These are phyloP conservation scores for Genyomyrus donnyi DNA, from an alignment of 2,113 vertebrate species.

Conservation along the genomic window DNA sequence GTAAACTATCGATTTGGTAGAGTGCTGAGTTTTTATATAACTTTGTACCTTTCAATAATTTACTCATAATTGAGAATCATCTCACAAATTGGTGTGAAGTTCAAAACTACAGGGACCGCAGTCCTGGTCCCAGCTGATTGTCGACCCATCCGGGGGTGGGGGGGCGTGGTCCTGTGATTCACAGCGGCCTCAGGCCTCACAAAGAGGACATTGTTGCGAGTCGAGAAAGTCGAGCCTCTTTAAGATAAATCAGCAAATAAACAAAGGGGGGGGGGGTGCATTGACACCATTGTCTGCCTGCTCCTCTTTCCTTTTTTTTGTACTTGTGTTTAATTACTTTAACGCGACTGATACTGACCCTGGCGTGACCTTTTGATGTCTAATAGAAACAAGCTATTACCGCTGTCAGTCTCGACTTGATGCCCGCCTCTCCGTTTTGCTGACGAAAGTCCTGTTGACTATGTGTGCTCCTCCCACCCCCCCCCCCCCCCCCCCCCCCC, in stretches of 20 bases:
- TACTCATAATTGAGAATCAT: not conserved
- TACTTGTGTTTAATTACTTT: slow-evolving; percentile 25
- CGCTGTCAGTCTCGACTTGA: slow-evolving; percentile 20
- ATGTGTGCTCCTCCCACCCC: not conserved
- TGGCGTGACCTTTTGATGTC: slow-evolving; percentile 53
- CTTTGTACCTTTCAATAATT: not conserved
- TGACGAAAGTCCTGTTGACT: not conserved
- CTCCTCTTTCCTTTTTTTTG: not conserved
- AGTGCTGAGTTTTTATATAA: not conserved
- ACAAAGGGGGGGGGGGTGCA: not conserved
- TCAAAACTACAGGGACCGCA: not conserved
- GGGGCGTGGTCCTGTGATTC: not conserved
- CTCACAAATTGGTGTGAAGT: not conserved
- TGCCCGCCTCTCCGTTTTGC: not conserved
- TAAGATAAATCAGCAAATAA: not conserved
- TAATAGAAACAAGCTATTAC: slow-evolving; percentile 27
- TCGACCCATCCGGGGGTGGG: not conserved
- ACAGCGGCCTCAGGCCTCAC: not conserved
- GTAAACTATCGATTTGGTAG: not conserved
- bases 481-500: not conserved
- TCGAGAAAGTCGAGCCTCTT: not conserved
- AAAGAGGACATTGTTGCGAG: slow-evolving; percentile 4
- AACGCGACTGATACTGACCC: slow-evolving; percentile 45
- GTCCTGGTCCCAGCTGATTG: not conserved
- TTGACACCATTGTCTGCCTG: not conserved